Percentiles rank a stretch among this genome's conserved stretches.
These are phyloP conservation scores for Eumeta japonica DNA, from an alignment of 1,140 invertebrate genomes.

Conservation along the genomic window DNA sequence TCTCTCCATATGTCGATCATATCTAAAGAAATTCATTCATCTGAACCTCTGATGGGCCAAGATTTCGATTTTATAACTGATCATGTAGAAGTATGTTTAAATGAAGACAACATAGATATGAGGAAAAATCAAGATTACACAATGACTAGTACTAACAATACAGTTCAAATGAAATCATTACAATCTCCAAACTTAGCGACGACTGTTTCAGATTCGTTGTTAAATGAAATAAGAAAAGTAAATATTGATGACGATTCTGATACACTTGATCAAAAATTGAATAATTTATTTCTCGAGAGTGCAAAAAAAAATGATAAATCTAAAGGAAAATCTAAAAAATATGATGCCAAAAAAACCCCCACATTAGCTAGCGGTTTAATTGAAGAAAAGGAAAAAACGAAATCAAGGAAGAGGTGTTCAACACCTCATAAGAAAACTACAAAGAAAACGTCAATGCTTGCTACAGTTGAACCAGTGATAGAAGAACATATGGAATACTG, in stretches of 20 bases:
- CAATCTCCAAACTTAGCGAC: conserved; percentile 9
- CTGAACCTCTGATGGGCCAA: conserved; percentile 33
- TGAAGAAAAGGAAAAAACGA: conserved; percentile 13
- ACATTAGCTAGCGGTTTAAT: conserved; percentile 12
- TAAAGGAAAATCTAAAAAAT: neutral
- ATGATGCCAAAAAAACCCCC: conserved; percentile 10
- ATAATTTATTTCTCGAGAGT: conserved; percentile 34
- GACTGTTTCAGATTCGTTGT: conserved; percentile 23
- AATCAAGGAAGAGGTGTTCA: conserved; percentile 32
- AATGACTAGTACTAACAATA: too few species aligned
- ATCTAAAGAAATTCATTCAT: conserved; percentile 19
- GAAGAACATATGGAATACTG: conserved; percentile 31
- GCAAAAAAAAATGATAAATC: conserved; percentile 30
- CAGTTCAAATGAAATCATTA: too few species aligned
- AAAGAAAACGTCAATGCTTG: conserved; percentile 9
- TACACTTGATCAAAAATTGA: conserved; percentile 26
- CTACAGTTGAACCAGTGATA: conserved; percentile 16
- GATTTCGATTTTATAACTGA: conserved; percentile 23
- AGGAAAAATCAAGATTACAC: too few species aligned
- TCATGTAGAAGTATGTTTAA: too few species aligned
- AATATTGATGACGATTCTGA: conserved; percentile 30
- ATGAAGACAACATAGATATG: conserved; percentile 9
- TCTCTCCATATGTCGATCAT: conserved; percentile 24
- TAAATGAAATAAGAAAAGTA: conserved; percentile 25
- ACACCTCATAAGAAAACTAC: conserved; percentile 34